Base-by-base conservation (phyloP, 2,113 vertebrate species). In the Cyphomyrus plagiostoma region DNA sequence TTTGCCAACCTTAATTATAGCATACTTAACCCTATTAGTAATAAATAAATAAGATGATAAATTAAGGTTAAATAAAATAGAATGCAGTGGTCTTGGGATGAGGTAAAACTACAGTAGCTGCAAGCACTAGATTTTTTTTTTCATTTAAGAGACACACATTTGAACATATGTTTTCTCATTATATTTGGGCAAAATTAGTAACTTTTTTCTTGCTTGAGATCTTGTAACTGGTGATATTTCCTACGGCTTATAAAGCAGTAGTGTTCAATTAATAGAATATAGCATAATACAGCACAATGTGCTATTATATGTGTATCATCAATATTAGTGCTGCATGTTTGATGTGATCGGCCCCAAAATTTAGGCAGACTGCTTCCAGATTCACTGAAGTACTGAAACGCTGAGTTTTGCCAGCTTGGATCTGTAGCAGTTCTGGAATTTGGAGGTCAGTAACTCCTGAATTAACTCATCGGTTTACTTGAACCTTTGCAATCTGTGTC, bases 11-110 rank as follows among this genome's bases (percentile, higher is more conserved):
- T 48, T 84, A 48, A 84, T 84, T 48, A 48, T n/a, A 84, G 39
- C 19, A 84, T 48, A 84, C 48, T 84, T 84, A 84, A 84, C 45
- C 82, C 82, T 84, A 48, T 84, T 84, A 48, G 45, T n/a, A 84
- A 48, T 48, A n/a, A 48, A 23, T 84, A 23, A 45, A 84, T 80
- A 42, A 42, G 35, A 80, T 80, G 30, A 80, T 80, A 80, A 80
- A 80, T 80, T 42, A 77, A 15, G 62, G n/a, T 30, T 70, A 80
- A 19, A 80, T 80, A 80, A 80, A 80, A 80, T 42, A 80, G 35
- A 42, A 42, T 80, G 35, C 15, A 80, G 13, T 80, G 74, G 74
- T 80, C 15, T 39, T 42, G 74, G 39, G 13, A 2, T 19, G 70
- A 11, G 70, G 70, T 39, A 74, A 52, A 35, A 74, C 4, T 15